Evolutionary conservation across 2,888 invertebrate species (phyloP).

Genomic region (Hemaris fuciformis): DNA sequence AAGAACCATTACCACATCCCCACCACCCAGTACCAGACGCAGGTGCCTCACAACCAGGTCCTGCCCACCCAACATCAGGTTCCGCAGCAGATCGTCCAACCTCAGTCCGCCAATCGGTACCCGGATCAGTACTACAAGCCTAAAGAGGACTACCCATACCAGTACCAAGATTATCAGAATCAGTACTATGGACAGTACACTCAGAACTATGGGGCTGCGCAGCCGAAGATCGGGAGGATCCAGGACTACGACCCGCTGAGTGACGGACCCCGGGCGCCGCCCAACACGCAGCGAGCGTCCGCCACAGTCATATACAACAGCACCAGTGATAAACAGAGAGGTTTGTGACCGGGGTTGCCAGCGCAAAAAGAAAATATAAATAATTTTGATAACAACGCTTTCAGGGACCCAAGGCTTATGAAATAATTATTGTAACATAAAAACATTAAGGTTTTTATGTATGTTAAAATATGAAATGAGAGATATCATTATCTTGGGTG

Average conservation of each 20-base stretch:
- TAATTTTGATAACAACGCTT: too few species aligned
- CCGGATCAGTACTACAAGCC: conserved; percentile 34
- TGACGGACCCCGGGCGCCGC: conserved; percentile 85
- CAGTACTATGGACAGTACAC: conserved; percentile 46
- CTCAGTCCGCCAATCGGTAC: conserved; percentile 36
- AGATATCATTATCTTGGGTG: background rate
- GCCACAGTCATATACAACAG: conserved; percentile 92
- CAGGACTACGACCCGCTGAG: conserved; percentile 90
- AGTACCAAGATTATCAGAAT: conserved; percentile 59
- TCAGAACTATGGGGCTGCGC: conserved; percentile 40
- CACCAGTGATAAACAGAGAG: conserved; percentile 63
- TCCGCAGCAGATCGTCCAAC: conserved; percentile 35
- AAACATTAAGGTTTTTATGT: too few species aligned
- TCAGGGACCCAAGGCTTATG: too few species aligned
- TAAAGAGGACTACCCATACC: conserved; percentile 30
- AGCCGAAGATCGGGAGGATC: conserved; percentile 85
- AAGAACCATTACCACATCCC: conserved; percentile 71
- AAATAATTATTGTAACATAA: too few species aligned
- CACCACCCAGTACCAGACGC: conserved; percentile 34
- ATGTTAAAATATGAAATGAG: background rate
- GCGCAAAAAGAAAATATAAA: background rate
- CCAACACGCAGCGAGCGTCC: conserved; percentile 88
- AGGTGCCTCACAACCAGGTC: conserved; percentile 29
- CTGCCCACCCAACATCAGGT: conserved; percentile 18
- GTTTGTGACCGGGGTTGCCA: conserved; percentile 40